These are phyloP conservation scores for Platanista minor DNA, from an alignment of 2,113 vertebrate species.

Conservation along the genomic window DNA sequence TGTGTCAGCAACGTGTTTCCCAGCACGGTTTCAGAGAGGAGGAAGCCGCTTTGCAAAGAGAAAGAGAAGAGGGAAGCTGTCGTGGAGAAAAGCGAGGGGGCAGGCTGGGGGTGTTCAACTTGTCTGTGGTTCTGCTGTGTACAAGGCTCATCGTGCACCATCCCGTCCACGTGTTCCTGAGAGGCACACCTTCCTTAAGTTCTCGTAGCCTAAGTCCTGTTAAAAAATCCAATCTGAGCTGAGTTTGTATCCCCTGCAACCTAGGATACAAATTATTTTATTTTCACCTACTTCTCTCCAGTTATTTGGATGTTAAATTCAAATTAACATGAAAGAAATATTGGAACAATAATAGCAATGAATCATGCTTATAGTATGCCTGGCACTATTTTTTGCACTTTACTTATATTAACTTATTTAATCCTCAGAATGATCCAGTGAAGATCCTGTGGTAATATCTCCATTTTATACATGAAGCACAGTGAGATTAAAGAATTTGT, in stretches of 20 bases:
- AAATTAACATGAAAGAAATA: neutral
- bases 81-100: neutral
- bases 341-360: neutral
- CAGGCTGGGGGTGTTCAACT: rapidly evolving
- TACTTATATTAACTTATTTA: neutral
- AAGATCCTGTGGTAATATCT: neutral
- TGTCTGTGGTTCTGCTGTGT: neutral
- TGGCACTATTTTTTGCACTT: neutral
- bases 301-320: neutral
- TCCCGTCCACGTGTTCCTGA: neutral
- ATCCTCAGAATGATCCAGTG: neutral
- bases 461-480: neutral
- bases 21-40: neutral
- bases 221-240: neutral
- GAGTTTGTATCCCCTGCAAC: neutral
- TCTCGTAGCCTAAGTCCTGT: neutral
- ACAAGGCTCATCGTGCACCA: neutral
- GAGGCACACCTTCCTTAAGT: neutral
- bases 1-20: neutral
- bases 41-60: neutral
- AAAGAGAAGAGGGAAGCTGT: neutral
- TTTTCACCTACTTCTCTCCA: neutral
- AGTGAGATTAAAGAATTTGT: neutral
- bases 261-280: neutral
- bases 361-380: neutral